Conservation (phyloP, 1,140 invertebrate genomes). For the Drosophila jambulina region DNA sequence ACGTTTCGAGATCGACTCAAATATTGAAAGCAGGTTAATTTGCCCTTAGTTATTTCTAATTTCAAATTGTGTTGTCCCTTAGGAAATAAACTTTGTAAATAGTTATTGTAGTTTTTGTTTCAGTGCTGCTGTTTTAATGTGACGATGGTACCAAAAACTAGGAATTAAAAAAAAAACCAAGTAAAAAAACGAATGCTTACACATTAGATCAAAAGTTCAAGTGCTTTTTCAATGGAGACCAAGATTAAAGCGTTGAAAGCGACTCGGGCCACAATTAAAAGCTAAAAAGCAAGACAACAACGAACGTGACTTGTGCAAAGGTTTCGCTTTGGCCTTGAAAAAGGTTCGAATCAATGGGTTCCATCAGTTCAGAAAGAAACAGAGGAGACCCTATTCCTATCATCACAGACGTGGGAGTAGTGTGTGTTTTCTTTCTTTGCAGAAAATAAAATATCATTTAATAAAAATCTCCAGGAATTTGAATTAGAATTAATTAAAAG, state of each 20-base stretch:
- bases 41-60: neutral
- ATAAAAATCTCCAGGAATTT: neutral
- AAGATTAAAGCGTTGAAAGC: conserved; percentile 23
- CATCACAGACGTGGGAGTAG: neutral
- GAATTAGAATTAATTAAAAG: neutral
- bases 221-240: conserved; percentile 31
- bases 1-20: conserved; percentile 32
- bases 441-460: neutral
- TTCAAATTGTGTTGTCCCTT: conserved; percentile 8
- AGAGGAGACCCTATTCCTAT: neutral
- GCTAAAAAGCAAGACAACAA: conserved; percentile 31
- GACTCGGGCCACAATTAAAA: conserved; percentile 27
- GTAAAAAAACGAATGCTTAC: too few relatives aligned
- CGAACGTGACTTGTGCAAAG: conserved; percentile 37
- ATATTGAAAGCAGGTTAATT: conserved; percentile 33
- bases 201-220: conserved; percentile 51
- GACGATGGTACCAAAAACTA: conserved; percentile 1
- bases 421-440: neutral
- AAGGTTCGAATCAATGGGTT: conserved; percentile 23
- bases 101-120: neutral
- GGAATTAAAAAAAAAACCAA: conserved; percentile 22
- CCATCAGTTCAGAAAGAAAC: conserved; percentile 8
- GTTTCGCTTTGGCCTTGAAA: conserved; percentile 27
- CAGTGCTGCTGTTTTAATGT: neutral
- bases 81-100: neutral